Conservation (phyloP, 2,797 vertebrate genomes). For the Clamator glandarius region DNA sequence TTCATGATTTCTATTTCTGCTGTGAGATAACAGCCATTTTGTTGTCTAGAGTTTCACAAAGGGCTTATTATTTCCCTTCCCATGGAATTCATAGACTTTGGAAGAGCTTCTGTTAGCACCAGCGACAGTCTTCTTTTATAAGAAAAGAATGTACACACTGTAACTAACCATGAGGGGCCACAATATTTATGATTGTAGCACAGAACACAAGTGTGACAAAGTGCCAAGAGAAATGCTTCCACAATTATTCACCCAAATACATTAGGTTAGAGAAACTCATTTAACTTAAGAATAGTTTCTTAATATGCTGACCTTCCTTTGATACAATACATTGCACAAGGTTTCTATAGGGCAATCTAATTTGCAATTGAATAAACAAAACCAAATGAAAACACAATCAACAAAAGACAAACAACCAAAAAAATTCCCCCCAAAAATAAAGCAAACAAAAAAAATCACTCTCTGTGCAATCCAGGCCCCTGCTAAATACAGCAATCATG, state of each 20-base stretch:
- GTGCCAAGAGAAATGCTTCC: not conserved
- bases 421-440: not conserved
- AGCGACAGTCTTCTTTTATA: not conserved
- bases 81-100: constrained; percentile 1
- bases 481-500: constrained; percentile 18
- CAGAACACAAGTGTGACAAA: not conserved
- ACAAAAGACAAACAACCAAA: not conserved
- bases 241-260: not conserved
- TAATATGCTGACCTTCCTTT: not conserved
- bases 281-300: not conserved
- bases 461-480: not conserved
- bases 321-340: not conserved
- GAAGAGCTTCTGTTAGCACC: constrained; percentile 27
- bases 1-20: constrained; percentile 43
- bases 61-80: constrained; percentile 46
- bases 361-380: not conserved
- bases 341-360: not conserved
- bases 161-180: not conserved
- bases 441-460: not conserved
- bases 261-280: not conserved
- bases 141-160: constrained; percentile 26
- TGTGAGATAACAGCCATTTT: constrained; percentile 36
- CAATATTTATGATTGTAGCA: constrained; percentile 4
- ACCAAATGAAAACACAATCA: not conserved
- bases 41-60: constrained; percentile 56